Evolutionary conservation across 1,140 invertebrate genomes (phyloP).

Genomic region (Bombyx mandarina): DNA sequence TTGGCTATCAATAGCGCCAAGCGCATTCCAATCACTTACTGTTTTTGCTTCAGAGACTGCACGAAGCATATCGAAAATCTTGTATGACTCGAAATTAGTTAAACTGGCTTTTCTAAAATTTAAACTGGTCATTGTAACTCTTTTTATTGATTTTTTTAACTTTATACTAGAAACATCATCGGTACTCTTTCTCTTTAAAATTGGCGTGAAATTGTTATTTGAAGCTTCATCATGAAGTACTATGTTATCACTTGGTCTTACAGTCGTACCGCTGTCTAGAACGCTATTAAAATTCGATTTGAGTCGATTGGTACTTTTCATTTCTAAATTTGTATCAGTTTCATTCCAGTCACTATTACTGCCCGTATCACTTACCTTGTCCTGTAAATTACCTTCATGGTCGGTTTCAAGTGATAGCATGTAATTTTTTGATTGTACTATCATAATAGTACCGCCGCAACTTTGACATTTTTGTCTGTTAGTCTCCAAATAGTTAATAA

Average conservation of each 20-base stretch:
- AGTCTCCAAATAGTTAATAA: conserved; percentile 61
- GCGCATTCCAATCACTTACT: conserved; percentile 37
- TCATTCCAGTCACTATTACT: no score
- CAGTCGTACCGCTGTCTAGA: no score
- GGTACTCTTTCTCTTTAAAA: conserved; percentile 32
- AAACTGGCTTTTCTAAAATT: conserved; percentile 26
- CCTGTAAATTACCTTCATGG: no score
- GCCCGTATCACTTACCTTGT: no score
- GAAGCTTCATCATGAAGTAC: no score
- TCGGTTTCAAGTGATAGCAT: no score
- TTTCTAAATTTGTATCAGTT: no score
- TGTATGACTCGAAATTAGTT: conserved; percentile 15
- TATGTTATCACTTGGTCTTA: no score
- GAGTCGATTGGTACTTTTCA: no score
- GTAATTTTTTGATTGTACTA: conserved; percentile 34
- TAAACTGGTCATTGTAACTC: conserved; percentile 40
- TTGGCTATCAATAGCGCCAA: conserved; percentile 43
- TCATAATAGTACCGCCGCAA: conserved; percentile 54
- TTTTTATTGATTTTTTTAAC: conserved; percentile 29
- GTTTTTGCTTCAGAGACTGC: conserved; percentile 31
- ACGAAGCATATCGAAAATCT: conserved; percentile 41
- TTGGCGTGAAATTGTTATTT: conserved; percentile 15
- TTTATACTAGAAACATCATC: conserved; percentile 5
- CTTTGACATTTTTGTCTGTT: conserved; percentile 58
- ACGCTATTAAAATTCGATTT: no score